Conservation (phyloP, 2,113 vertebrate species). For the Lota lota region DNA sequence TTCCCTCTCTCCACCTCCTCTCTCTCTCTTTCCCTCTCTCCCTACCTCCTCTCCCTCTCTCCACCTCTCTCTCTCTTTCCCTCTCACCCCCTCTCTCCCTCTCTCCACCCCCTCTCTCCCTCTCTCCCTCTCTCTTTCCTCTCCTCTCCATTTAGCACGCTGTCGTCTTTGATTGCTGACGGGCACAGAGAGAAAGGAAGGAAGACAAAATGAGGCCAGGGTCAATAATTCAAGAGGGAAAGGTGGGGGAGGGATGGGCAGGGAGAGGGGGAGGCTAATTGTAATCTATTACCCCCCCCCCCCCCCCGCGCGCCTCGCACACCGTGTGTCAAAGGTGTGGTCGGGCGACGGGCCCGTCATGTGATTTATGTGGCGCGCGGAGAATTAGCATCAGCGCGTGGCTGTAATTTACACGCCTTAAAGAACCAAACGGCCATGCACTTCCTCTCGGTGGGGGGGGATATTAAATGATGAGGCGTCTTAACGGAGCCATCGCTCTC, state of each 20-base stretch:
- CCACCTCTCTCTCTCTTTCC: background rate
- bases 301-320: constrained; percentile 57
- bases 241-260: constrained; percentile 22
- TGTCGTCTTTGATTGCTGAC: constrained; percentile 55
- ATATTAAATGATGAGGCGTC: constrained; percentile 76
- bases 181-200: background rate
- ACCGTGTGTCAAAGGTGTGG: constrained; percentile 71
- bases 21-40: background rate
- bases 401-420: constrained; percentile 75
- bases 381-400: constrained; percentile 72
- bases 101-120: background rate
- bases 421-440: constrained; percentile 70
- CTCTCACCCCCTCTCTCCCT: background rate
- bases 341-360: constrained; percentile 58
- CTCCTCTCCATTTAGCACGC: constrained; percentile 41
- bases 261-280: constrained; percentile 61
- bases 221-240: constrained; percentile 73
- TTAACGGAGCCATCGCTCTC: constrained; percentile 73
- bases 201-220: constrained; percentile 34
- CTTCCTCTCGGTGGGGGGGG: constrained; percentile 44
- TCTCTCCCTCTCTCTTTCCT: too few relatives aligned
- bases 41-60: background rate
- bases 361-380: constrained; percentile 67
- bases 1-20: background rate
- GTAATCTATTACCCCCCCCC: constrained; percentile 62